These are phyloP conservation scores for Chaitophorus viminalis DNA, from an alignment of 2,888 invertebrate species.

Conservation along the genomic window DNA sequence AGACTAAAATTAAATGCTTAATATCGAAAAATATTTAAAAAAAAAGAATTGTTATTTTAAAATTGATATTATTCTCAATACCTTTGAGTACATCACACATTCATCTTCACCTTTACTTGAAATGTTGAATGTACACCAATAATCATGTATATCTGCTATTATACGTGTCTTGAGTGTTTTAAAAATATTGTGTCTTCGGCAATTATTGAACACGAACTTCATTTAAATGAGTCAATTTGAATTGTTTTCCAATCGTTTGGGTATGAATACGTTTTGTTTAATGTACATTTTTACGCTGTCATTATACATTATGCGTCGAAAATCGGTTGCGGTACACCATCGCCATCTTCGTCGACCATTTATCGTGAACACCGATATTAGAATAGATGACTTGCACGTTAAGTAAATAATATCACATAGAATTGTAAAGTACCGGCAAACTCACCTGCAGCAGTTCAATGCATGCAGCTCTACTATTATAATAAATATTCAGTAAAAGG, in stretches of 20 bases:
- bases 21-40: no score
- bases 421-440: background rate
- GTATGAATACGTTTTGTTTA: background rate
- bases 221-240: background rate
- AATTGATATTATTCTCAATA: no score
- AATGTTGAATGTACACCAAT: no score
- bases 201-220: no score
- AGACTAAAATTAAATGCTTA: background rate
- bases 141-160: no score
- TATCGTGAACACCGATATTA: constrained; percentile 33
- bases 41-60: no score
- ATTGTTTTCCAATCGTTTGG: background rate
- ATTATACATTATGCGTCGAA: background rate
- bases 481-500: constrained; percentile 26
- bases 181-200: no score
- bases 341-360: background rate
- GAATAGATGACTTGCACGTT: constrained; percentile 44
- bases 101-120: no score
- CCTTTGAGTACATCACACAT: no score
- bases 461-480: background rate
- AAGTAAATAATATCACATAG: background rate
- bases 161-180: background rate
- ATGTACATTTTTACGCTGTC: background rate
- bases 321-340: constrained; percentile 12
- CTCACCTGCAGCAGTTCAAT: constrained; percentile 37